Evolutionary conservation across 2,113 vertebrate species (phyloP), one percentile per base, ranked within the genome.

Genomic region (Cyprinodon variegatus): DNA sequence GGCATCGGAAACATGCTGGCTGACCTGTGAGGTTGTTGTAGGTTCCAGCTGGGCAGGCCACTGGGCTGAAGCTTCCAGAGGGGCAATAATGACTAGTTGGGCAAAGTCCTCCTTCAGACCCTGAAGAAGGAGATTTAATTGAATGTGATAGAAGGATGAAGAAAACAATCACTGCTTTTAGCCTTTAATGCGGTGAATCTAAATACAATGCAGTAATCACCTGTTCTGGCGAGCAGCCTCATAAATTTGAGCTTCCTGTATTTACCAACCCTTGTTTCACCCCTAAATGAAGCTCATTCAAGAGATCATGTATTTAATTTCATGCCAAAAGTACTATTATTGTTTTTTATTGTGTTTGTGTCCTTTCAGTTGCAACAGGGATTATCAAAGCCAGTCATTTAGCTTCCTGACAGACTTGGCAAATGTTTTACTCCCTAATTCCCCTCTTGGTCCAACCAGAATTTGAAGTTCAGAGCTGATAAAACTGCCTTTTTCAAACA

Each of bases 31-130:
- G 94, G 83, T 94, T 96, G 84, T 90, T 95, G 80, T 97, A 98
- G n/a, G 94, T 95, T 70, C 97, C 96, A 2, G 96, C 96, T 69
- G 36, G 93, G 84, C 98, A 99, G 4, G 96, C 90, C 22, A 92
- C 50, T 4, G 96, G 94, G 39, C 83, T 86, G 8, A 91, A 87
- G 79, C 86, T 94, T 15, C 96, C 96, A 70, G 72, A 61, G 2
- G 95, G 95, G 78, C 98, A 99, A 83, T 96, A 97, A 89, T 97
- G 95, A 78, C 96, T 95, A 76, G 74, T 43, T 14, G 96, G 97
- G 82, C 97, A 99, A 9, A 90, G 89, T 0, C 95, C 95, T 77
- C 89, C 89, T 57, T 87, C 86, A 60, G 89, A 82, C 61, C 91
- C 93, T 94, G 75, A 64, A 83, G 36, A 71, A 57, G 45, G 70